Percentiles rank a stretch among this genome's conserved stretches.
Evolutionary conservation across 1,140 invertebrate species (phyloP).

Genomic region (Globodera rostochiensis): DNA sequence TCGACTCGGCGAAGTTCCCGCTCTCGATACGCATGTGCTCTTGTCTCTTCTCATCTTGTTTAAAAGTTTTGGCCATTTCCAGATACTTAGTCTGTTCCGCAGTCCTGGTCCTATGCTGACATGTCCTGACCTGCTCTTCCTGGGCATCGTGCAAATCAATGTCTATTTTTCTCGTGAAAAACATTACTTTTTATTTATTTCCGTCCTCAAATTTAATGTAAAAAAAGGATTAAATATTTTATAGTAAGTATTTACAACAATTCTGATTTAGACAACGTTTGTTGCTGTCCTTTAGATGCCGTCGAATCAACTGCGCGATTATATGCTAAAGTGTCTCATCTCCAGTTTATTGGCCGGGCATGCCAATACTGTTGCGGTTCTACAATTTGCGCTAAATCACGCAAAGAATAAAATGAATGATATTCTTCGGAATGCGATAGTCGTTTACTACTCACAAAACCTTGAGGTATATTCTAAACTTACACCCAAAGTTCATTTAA

Average conservation of each 20-base stretch:
- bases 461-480: constrained; percentile 66
- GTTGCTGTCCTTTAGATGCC: constrained; percentile 29
- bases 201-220: background rate
- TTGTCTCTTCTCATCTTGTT: background rate
- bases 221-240: background rate
- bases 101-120: constrained; percentile 41
- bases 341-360: constrained; percentile 39
- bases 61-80: background rate
- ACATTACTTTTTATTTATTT: constrained; percentile 10
- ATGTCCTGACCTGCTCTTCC: constrained; percentile 47
- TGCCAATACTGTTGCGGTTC: constrained; percentile 48
- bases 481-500: background rate
- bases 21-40: constrained; percentile 22
- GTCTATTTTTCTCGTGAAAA: constrained; percentile 19
- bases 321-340: constrained; percentile 45
- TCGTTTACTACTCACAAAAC: constrained; percentile 55
- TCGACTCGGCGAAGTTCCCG: constrained; percentile 76
- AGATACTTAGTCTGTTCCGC: constrained; percentile 34
- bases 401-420: constrained; percentile 31
- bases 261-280: too few species aligned
- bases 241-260: too few species aligned
- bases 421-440: constrained; percentile 38
- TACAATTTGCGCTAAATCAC: constrained; percentile 48
- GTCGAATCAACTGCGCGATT: constrained; percentile 37
- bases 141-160: constrained; percentile 45